Evolutionary conservation across 2,797 vertebrate genomes (phyloP).

Genomic region (Streptopelia turtur): DNA sequence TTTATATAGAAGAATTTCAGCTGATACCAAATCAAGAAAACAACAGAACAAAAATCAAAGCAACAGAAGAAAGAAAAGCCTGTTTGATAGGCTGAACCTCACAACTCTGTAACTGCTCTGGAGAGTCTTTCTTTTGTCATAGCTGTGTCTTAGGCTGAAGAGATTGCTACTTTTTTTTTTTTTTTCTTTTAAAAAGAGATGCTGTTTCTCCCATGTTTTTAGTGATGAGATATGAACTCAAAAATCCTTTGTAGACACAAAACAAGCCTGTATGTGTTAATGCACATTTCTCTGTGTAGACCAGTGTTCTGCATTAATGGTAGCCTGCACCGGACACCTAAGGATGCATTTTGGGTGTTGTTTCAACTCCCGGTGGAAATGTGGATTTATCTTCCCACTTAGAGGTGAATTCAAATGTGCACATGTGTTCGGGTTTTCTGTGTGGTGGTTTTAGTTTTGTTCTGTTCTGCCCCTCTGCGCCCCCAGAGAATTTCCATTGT

Average conservation of each 20-base stretch:
- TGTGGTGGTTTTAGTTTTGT: background rate
- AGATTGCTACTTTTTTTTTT: background rate
- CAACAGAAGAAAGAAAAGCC: background rate
- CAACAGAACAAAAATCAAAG: background rate
- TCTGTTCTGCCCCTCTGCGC: too few relatives aligned
- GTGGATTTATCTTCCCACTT: background rate
- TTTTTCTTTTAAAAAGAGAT: background rate
- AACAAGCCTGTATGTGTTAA: background rate
- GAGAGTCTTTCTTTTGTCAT: background rate
- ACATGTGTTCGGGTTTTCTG: rapidly evolving
- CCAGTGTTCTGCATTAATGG: background rate
- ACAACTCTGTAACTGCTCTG: background rate
- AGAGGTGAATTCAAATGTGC: background rate
- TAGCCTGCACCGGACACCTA: rapidly evolving
- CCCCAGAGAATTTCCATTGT: background rate
- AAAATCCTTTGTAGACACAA: background rate
- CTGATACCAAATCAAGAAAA: background rate
- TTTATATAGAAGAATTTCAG: background rate
- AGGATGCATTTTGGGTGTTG: background rate
- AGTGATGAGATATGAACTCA: background rate
- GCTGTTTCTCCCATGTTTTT: background rate
- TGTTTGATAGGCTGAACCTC: background rate
- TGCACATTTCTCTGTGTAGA: background rate
- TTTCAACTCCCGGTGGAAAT: background rate
- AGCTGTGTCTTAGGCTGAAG: background rate